A percentile compares a stretch with the other conserved stretches of the same genome.
These are phyloP conservation scores for Drosophila nigrodunni DNA, from an alignment of 1,140 invertebrate genomes.

Conservation along the genomic window DNA sequence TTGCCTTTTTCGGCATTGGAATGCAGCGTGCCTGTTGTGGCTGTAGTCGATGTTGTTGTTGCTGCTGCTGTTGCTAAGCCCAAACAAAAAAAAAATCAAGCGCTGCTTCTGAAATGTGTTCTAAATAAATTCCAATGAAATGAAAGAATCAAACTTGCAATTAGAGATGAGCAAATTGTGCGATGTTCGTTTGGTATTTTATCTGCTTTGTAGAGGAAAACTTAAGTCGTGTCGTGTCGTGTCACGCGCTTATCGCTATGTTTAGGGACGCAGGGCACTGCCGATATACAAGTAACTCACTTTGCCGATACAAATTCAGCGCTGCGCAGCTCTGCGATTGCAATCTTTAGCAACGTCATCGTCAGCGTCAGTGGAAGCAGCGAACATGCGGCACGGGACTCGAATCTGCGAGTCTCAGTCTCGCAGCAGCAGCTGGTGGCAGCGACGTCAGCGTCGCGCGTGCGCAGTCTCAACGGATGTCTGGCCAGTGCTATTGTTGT, in stretches of 20 bases:
- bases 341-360: slow-evolving; percentile 80
- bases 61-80: slow-evolving; percentile 34
- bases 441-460: slow-evolving; percentile 63
- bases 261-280: slow-evolving; percentile 34
- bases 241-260: slow-evolving; percentile 35
- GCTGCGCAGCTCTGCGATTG: slow-evolving; percentile 71
- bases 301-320: slow-evolving; percentile 77
- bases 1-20: slow-evolving; percentile 80
- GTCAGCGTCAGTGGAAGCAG: slow-evolving; percentile 43
- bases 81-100: slow-evolving; percentile 20
- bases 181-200: background rate
- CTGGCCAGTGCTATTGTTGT: slow-evolving; percentile 35
- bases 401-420: slow-evolving; percentile 37
- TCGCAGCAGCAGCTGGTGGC: slow-evolving; percentile 25
- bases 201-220: background rate
- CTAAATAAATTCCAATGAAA: slow-evolving; percentile 82
- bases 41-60: slow-evolving; percentile 34
- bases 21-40: slow-evolving; percentile 66
- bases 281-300: slow-evolving; percentile 62
- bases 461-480: slow-evolving; percentile 76
- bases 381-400: slow-evolving; percentile 72
- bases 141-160: slow-evolving; percentile 50
- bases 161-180: slow-evolving; percentile 26
- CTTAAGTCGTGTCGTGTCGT: background rate
- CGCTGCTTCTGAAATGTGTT: slow-evolving; percentile 66